A percentile compares a stretch with the other conserved stretches of the same genome.
These are phyloP conservation scores for Acanthochromis polyacanthus DNA, from an alignment of 2,113 vertebrate species.

Conservation along the genomic window DNA sequence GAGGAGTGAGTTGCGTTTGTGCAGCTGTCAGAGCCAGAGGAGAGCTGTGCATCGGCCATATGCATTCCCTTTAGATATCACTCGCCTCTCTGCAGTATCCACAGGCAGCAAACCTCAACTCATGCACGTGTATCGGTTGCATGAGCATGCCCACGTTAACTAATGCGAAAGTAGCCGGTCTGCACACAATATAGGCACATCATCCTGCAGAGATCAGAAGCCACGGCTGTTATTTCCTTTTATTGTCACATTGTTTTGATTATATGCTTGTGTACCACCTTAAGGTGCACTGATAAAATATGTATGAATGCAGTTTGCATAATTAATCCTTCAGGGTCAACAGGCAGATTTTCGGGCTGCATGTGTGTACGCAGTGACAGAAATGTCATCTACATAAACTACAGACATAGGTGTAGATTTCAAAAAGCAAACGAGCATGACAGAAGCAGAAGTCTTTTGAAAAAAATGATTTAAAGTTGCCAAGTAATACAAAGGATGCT, in stretches of 20 bases:
- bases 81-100: not conserved
- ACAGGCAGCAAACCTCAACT: not conserved
- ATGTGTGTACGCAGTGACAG: not conserved
- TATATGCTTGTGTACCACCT: not conserved
- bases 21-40: not conserved
- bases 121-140: conserved; percentile 4
- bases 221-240: not conserved
- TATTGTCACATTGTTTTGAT: not conserved
- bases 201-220: not conserved
- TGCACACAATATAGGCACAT: not conserved
- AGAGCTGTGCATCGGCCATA: conserved; percentile 12
- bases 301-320: not conserved
- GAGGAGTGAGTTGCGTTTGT: not conserved
- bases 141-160: not conserved
- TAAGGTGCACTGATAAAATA: not conserved
- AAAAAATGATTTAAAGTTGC: too few relatives aligned
- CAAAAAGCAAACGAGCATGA: too few relatives aligned
- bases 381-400: not conserved
- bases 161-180: conserved; percentile 4
- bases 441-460: too few relatives aligned
- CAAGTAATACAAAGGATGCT: too few relatives aligned
- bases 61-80: not conserved
- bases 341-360: not conserved
- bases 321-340: not conserved
- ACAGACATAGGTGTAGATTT: too few relatives aligned